A percentile compares a stretch with the other conserved stretches of the same genome.
These are phyloP conservation scores for Tylochromis polylepis DNA, from an alignment of 2,113 vertebrate genomes.

Conservation along the genomic window DNA sequence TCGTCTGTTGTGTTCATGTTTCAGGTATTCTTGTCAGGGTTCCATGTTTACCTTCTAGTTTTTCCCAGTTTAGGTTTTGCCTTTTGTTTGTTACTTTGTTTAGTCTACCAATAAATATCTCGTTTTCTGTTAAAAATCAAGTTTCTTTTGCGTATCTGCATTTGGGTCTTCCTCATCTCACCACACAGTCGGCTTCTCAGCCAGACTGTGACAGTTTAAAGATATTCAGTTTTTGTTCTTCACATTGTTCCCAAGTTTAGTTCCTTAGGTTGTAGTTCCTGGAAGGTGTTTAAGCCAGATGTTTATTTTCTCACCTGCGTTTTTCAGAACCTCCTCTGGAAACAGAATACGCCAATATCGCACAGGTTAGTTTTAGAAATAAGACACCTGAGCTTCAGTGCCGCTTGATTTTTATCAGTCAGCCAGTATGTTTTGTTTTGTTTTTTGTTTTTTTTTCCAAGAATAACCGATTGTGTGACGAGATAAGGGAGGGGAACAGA, in stretches of 20 bases:
- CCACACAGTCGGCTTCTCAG: no score
- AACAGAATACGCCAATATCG: background rate
- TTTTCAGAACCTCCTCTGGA: background rate
- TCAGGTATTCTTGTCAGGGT: no score
- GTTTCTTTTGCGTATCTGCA: no score
- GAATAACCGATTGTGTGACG: background rate
- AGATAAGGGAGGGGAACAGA: background rate
- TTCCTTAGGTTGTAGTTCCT: background rate
- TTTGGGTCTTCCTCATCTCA: no score
- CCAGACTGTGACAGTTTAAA: no score
- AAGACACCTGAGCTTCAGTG: background rate
- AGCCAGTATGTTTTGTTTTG: background rate
- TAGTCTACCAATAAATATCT: no score
- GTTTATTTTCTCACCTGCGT: background rate
- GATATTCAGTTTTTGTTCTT: background rate
- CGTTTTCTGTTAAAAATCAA: no score
- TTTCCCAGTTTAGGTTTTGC: no score
- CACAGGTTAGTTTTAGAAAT: background rate
- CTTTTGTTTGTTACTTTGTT: no score
- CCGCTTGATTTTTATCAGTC: background rate
- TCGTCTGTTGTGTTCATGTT: no score
- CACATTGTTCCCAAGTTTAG: background rate
- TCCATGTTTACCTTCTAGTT: no score
- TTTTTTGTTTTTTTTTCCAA: background rate
- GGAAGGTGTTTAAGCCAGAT: background rate